phyloP scores from a whole-genome alignment of 2,888 invertebrate genomes.

The Busseola fusca region DNA sequence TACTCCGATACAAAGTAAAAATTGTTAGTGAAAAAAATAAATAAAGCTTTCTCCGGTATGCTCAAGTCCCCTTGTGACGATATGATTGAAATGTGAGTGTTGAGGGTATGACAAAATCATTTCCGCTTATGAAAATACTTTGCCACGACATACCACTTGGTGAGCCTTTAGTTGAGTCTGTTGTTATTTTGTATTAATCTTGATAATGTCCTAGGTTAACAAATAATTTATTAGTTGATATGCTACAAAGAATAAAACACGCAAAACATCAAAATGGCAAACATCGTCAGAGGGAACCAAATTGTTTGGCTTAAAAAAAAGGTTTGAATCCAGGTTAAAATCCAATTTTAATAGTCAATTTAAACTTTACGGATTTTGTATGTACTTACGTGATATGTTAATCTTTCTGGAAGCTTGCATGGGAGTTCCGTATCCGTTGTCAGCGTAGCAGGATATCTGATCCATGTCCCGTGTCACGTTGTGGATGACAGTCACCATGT shows the following conservation, averaged over 20 bases:
- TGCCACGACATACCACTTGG: background rate
- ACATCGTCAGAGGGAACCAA: too few relatives aligned
- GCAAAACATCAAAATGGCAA: too few relatives aligned
- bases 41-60: background rate
- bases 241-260: constrained; percentile 9
- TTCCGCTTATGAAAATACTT: background rate
- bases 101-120: background rate
- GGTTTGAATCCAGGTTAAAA: too few relatives aligned
- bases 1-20: too few relatives aligned
- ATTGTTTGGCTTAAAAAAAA: background rate
- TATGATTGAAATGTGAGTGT: background rate
- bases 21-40: too few relatives aligned
- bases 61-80: background rate
- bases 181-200: background rate
- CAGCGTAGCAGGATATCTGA: constrained; percentile 95
- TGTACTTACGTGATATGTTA: constrained; percentile 93
- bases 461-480: constrained; percentile 96
- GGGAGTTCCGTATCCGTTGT: constrained; percentile 96
- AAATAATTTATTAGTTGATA: constrained; percentile 23
- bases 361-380: background rate
- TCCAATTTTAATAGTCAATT: background rate
- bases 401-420: constrained; percentile 95
- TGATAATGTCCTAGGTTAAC: background rate
- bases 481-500: constrained; percentile 96
- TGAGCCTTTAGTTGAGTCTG: background rate